A percentile compares a stretch with the other conserved stretches of the same genome.
phyloP scores from a whole-genome alignment of 2,888 invertebrate genomes.

The Scaptodrosophila latifasciaeformis region DNA sequence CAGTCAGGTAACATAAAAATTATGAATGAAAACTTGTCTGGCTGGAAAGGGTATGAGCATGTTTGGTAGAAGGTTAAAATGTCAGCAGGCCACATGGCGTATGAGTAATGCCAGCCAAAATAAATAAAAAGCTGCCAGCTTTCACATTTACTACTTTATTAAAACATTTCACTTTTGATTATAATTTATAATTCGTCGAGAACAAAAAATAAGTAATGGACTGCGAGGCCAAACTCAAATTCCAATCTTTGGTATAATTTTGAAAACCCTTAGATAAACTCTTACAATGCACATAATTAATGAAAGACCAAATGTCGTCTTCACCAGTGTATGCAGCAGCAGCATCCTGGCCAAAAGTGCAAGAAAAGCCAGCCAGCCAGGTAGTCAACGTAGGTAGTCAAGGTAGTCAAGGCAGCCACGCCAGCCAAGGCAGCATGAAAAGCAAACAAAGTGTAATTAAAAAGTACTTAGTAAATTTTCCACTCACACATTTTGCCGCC shows the following conservation, averaged over 20 bases:
- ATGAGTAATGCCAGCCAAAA: too few relatives aligned
- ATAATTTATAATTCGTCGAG: too few relatives aligned
- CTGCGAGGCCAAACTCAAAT: constrained; percentile 32
- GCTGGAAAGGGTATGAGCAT: too few relatives aligned
- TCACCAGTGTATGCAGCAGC: constrained; percentile 70
- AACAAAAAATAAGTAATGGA: too few relatives aligned
- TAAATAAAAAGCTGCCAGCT: too few relatives aligned
- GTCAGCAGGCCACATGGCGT: too few relatives aligned
- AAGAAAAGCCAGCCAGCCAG: too few relatives aligned
- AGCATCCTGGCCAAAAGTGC: constrained; percentile 63
- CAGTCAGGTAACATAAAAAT: too few relatives aligned
- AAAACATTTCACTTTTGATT: too few relatives aligned
- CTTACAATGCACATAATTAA: constrained; percentile 71
- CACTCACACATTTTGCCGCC: background rate
- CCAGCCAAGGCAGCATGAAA: constrained; percentile 23
- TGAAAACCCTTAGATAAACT: constrained; percentile 68
- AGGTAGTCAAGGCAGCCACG: constrained; percentile 6
- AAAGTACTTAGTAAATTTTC: constrained; percentile 65
- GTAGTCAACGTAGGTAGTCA: constrained; percentile 9
- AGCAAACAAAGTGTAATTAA: constrained; percentile 69
- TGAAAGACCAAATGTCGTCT: constrained; percentile 71
- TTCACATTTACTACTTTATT: too few relatives aligned
- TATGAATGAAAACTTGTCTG: too few relatives aligned
- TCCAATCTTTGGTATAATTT: constrained; percentile 64
- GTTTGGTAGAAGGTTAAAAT: too few relatives aligned